Evolutionary conservation across 2,888 invertebrate species (phyloP), one percentile per base, ranked within the genome.

Genomic region (Epinotia brunnichana): DNA sequence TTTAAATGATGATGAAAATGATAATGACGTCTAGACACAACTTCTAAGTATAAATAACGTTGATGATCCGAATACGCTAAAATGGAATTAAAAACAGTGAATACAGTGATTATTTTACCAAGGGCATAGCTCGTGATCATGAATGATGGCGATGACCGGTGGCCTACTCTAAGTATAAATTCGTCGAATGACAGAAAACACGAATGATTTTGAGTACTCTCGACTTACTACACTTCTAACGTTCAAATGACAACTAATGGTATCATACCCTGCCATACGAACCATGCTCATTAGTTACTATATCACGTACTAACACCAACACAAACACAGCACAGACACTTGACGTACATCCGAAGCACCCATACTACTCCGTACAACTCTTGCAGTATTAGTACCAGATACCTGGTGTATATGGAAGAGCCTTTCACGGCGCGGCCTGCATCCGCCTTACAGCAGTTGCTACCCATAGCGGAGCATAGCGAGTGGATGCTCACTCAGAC

Each of bases 381-480:
- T 83, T 88, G 88, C 48, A 83, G 85, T 80, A 88, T 76, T 82
- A 85, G 77, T 81, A 91, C 84, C 83, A 90, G 87, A 85, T 92
- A 94, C 93, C 93, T 93, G 90, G 84, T 88, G 90, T 93, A 94
- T 79, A 90, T 90, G 69, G 94, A 94, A 69, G 94, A 92, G 80
- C 85, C 85, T 81, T 90, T 87, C 81, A 90, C 80, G 70, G 91
- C 90, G 78, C 89, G 85, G 79, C 88, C 88, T 78, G 93, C 90
- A 84, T 94, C 94, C 84, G 94, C 94, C 84, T 94, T 94, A 87
- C 94, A 94, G 89, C 94, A 94, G 85, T 94, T 94, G 87, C 94
- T 94, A 84, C 94, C 94, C 94, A 94, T 94, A 77, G 81, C 85
- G 86, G 83, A 87, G 84, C 89, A 88, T 66, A 9, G 82, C 92